Base-by-base conservation (phyloP, 2,888 invertebrate species). In the Polia nebulosa region DNA sequence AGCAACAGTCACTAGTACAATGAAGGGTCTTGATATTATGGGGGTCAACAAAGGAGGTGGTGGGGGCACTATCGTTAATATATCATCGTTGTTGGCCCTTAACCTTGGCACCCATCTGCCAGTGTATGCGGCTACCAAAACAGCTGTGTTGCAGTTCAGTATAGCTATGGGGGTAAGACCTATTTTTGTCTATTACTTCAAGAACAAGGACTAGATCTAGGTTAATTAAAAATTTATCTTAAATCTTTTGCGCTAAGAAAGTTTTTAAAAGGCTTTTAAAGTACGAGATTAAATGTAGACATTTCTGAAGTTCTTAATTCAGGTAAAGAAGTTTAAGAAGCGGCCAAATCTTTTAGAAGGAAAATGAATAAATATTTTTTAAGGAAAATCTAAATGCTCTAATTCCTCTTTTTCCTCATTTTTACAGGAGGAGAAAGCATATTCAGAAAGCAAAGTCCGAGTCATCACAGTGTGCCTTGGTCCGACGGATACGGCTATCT, bases 401-500 rank as follows among this genome's bases (percentile, higher is more conserved):
- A 22, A 15, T 29, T 29, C 0, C 11, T 72, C 45, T 32, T 22
- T 47, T 77, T 78, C 13, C n/a, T n/a, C n/a, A n/a, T n/a, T 79
- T 52, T 80, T 64, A 17, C 87, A 95, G 95, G 82, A 85, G 5
- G 86, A 90, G 53, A 85, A 88, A 47, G 66, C 79, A 60, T 90
- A 88, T 76, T 80, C 85, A 39, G 89, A 87, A 59, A 90, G 89
- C 8, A 85, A 89, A 72, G 94, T 95, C 4, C 91, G 94, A 9
- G 88, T 95, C 41, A 71, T 94, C 76, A 92, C 94, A 13, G 93
- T 94, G 7, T 95, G 95, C 71, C 89, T 94, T 25, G 95, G 95
- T 1, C 94, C 94, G 0, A 95, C 95, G 0, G 95, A 95, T 81
- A 95, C 95, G 0, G 95, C 93, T 4, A 89, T 95, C 34, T 80